Percentiles rank a stretch among this genome's conserved stretches.
Conservation (phyloP, 2,888 invertebrate species). For the Lydus trimaculatus region DNA sequence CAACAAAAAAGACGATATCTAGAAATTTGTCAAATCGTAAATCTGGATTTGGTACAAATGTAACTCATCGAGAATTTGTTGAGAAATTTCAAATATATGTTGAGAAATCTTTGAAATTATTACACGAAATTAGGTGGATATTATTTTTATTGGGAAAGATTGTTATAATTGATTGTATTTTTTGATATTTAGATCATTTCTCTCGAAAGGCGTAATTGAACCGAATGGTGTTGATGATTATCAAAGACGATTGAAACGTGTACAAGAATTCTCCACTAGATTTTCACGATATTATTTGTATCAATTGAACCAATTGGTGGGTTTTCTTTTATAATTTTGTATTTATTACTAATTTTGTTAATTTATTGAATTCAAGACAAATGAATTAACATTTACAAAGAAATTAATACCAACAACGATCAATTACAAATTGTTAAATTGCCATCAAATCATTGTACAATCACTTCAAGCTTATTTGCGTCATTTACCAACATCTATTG, state of each 20-base stretch:
- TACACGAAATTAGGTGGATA: slow-evolving; percentile 41
- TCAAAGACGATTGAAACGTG: slow-evolving; percentile 65
- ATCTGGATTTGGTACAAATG: too few relatives aligned
- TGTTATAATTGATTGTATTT: too few relatives aligned
- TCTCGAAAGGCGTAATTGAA: slow-evolving; percentile 52
- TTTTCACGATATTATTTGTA: slow-evolving; percentile 77
- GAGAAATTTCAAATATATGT: slow-evolving; percentile 42
- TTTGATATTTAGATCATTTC: slow-evolving; percentile 53
- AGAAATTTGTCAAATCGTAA: too few relatives aligned
- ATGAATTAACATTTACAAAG: slow-evolving; percentile 22
- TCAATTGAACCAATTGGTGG: slow-evolving; percentile 68
- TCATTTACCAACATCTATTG: slow-evolving; percentile 64
- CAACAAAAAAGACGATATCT: too few relatives aligned
- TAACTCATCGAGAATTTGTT: slow-evolving; percentile 41
- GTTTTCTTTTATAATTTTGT: slow-evolving; percentile 1
- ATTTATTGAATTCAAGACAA: slow-evolving; percentile 19
- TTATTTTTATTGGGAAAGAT: too few relatives aligned
- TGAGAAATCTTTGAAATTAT: slow-evolving; percentile 40
- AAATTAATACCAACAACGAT: slow-evolving; percentile 31
- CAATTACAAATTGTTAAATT: slow-evolving; percentile 59
- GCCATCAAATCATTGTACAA: slow-evolving; percentile 64
- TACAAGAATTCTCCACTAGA: slow-evolving; percentile 70
- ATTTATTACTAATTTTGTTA: neutral
- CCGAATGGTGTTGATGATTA: slow-evolving; percentile 67
- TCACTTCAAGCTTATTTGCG: slow-evolving; percentile 62